Base-by-base conservation (phyloP, 2,797 vertebrate species). In the Gymnothorax javanicus region DNA sequence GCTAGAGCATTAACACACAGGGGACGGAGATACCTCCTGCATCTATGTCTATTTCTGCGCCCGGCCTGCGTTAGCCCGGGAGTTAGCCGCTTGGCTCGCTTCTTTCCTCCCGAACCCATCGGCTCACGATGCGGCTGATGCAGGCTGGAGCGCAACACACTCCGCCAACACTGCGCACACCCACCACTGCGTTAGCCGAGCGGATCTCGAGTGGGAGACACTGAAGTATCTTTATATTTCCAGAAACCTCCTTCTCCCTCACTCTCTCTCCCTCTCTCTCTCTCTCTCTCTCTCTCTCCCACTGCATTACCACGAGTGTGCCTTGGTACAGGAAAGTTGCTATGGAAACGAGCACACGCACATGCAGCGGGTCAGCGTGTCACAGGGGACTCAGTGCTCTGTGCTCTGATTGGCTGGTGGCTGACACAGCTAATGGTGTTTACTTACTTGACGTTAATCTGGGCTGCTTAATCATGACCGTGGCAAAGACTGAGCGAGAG, bases 361-460 rank as follows among this genome's bases (percentile, higher is more conserved):
- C 87, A 93, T 93, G 94, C 93, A 93, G 94, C 94, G 92, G 95
- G 95, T 95, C 95, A 95, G 93, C 88, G 54, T 93, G 94, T 95
- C 96, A 95, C 89, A 73, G 90, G 94, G 94, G 94, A 95, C 89
- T 89, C 89, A 27, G 89, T 90, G 90, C 92, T 93, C 91, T 62
- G 84, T 2, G 9, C 84, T 92, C 83, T 85, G 92, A 96, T 96
- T 96, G 95, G 96, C 93, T 81, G 90, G 88, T 87, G 90, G 88
- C 87, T 92, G 93, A 92, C 91, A 88, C 89, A 92, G 91, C 92
- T 96, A 94, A 95, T 95, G 92, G 94, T 95, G 95, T 96, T 96
- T 95, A 95, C 94, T 90, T 92, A 95, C 93, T 95, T 91, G 92
- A 92, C 92, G 90, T 93, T 95, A 95, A 96, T 94, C 94, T 94